Conservation (phyloP, 2,888 invertebrate species). For the Capitulum mitella region DNA sequence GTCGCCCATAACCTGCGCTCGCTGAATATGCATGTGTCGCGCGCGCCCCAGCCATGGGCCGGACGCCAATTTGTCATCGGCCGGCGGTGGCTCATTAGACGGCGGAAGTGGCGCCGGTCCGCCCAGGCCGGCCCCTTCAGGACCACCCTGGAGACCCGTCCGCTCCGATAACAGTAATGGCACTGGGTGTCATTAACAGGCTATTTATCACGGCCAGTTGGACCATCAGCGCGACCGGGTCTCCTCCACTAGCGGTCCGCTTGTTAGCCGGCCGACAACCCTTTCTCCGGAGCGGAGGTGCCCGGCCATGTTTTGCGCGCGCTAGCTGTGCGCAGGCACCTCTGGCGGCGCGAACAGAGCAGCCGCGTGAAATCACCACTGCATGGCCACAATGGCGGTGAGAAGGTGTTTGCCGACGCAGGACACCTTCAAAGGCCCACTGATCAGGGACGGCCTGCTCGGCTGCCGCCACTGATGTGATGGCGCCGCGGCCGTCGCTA, state of each 20-base stretch:
- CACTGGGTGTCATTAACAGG: background rate
- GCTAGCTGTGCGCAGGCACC: background rate
- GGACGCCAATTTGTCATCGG: conserved; percentile 12
- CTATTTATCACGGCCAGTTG: background rate
- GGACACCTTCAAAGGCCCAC: background rate
- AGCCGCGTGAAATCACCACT: background rate
- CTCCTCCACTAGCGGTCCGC: background rate
- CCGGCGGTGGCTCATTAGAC: background rate
- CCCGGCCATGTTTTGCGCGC: conserved; percentile 9
- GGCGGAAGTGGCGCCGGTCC: conserved; percentile 5
- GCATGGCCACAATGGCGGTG: background rate
- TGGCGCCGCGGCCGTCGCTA: background rate
- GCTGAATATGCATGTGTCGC: background rate
- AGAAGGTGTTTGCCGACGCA: background rate
- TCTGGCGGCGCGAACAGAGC: background rate
- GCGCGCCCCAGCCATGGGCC: background rate
- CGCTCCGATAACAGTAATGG: conserved; percentile 16
- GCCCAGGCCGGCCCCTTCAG: background rate
- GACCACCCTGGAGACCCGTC: background rate
- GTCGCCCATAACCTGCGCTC: background rate
- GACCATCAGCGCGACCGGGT: background rate
- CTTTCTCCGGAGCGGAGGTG: background rate
- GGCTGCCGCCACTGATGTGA: too few species aligned
- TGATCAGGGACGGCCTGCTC: background rate
- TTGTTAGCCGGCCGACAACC: background rate